Evolutionary conservation across 2,113 vertebrate genomes (phyloP), one percentile per base, ranked within the genome.

Genomic region (Epinephelus fuscoguttatus): DNA sequence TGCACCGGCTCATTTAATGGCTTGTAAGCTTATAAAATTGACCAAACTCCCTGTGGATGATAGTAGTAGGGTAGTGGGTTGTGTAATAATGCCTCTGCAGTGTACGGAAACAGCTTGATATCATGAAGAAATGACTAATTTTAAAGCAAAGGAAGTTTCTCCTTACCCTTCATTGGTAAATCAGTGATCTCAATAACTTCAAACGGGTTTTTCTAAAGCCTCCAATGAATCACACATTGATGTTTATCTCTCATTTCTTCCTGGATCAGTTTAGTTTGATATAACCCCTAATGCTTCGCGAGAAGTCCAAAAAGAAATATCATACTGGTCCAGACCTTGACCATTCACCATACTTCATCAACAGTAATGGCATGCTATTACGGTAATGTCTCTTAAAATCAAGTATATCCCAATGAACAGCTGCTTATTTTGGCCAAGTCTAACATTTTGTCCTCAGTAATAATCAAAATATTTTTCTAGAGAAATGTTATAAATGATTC

Each of bases 401-500:
- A 30, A 21, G 33, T 42, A 72, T 63, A 72, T 63, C 47, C 50
- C 21, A 50, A 52, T 49, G 30, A 71, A 73, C 53, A 62, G 17
- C 49, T 70, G 30, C 64, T 89, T 84, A 70, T 55, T 85, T 79
- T 90, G 75, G 73, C 61, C 49, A 33, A 33, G 70, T 53, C 2
- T 19, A 0, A 12, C 15, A 52, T 73, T 53, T 69, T n/a, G 11
- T 37, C 33, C 33, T 63, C 50, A 61, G 12, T 18, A 47, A 73
- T 56, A 59, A 45, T 6, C 70, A 52, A 82, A 91, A 82, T 71
- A 81, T 83, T 85, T 49, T 75, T 47, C 63, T 62, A 42, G 27
- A 19, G 47, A 76, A 81, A 77, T 61, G 45, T 67, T 42, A 71
- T 71, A 66, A 71, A 80, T 57, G 14, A 74, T 59, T 72, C 30